Percentiles rank a stretch among this genome's conserved stretches.
phyloP scores from a whole-genome alignment of 2,797 vertebrate species.

The Myoxocephalus aenaeus region DNA sequence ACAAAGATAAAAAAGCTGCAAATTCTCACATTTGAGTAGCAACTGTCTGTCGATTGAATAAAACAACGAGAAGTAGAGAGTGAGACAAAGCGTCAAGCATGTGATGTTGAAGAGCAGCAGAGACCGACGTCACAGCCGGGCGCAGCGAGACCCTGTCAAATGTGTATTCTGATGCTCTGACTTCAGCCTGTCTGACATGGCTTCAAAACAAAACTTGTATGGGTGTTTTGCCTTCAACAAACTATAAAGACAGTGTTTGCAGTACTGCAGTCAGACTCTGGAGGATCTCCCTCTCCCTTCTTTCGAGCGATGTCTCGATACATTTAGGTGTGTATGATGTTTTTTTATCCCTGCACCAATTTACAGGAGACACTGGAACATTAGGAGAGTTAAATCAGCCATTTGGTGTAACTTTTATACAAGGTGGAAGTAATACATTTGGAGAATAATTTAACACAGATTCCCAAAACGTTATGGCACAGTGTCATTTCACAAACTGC shows the following conservation, averaged over 20 bases:
- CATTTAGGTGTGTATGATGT: background rate
- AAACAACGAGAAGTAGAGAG: background rate
- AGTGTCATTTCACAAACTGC: slow-evolving; percentile 15
- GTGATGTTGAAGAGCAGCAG: slow-evolving; percentile 8
- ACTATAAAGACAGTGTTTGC: slow-evolving; percentile 17
- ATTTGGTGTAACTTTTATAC: background rate
- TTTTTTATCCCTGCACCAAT: slow-evolving; percentile 3
- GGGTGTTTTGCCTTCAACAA: slow-evolving; percentile 17
- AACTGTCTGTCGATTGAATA: background rate
- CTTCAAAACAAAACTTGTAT: slow-evolving; percentile 16
- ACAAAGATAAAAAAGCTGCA: background rate
- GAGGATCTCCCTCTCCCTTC: background rate
- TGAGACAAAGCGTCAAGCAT: background rate
- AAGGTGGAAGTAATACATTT: slow-evolving; percentile 10
- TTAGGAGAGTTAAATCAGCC: slow-evolving; percentile 1
- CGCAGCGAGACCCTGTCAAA: slow-evolving; percentile 10
- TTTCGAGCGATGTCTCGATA: slow-evolving; percentile 23
- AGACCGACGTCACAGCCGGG: slow-evolving; percentile 1
- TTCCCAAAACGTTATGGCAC: background rate
- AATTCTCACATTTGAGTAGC: background rate
- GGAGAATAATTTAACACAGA: slow-evolving; percentile 25
- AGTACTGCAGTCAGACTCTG: slow-evolving; percentile 16
- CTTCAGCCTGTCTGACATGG: slow-evolving; percentile 1
- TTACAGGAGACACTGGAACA: background rate
- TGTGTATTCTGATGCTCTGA: slow-evolving; percentile 30